Percentiles rank a stretch among this genome's conserved stretches.
phyloP scores from a whole-genome alignment of 2,888 invertebrate genomes.

The Palloptera scutellata region DNA sequence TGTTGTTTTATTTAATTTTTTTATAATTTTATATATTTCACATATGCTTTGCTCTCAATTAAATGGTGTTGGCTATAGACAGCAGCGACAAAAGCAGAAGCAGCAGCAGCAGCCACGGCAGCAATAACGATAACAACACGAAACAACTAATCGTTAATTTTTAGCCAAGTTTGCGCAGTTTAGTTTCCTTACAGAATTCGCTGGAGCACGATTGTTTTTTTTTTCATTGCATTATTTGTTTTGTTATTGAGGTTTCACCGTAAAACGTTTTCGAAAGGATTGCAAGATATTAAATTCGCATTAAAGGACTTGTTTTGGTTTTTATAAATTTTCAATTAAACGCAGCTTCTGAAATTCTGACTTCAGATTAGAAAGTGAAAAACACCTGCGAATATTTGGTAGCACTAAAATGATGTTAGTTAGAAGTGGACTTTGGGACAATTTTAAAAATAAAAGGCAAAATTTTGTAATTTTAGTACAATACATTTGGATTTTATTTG shows the following conservation, averaged over 20 bases:
- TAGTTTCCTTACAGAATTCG: constrained; percentile 54
- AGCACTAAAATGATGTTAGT: constrained; percentile 40
- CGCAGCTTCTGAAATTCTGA: neutral
- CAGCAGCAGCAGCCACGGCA: neutral
- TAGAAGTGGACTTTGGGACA: constrained; percentile 49
- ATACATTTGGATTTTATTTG: neutral
- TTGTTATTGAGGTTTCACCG: too few relatives aligned
- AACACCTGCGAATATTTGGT: neutral
- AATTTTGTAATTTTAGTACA: constrained; percentile 18
- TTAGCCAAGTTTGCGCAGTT: constrained; percentile 28
- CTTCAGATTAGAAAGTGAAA: neutral
- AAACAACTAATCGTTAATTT: constrained; percentile 16
- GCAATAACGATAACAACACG: constrained; percentile 1
- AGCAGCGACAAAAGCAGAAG: constrained; percentile 11
- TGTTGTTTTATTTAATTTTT: too few relatives aligned
- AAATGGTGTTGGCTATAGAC: constrained; percentile 23
- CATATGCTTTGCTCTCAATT: neutral
- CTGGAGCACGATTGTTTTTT: constrained; percentile 39
- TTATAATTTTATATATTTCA: too few relatives aligned
- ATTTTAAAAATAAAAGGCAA: constrained; percentile 49
- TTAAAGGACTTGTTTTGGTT: neutral
- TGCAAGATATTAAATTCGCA: neutral
- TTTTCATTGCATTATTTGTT: constrained; percentile 1
- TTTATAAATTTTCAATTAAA: neutral
- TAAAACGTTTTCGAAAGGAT: neutral